These are phyloP conservation scores for Rotaria sp. DNA, from an alignment of 2,888 invertebrate species.

Conservation along the genomic window DNA sequence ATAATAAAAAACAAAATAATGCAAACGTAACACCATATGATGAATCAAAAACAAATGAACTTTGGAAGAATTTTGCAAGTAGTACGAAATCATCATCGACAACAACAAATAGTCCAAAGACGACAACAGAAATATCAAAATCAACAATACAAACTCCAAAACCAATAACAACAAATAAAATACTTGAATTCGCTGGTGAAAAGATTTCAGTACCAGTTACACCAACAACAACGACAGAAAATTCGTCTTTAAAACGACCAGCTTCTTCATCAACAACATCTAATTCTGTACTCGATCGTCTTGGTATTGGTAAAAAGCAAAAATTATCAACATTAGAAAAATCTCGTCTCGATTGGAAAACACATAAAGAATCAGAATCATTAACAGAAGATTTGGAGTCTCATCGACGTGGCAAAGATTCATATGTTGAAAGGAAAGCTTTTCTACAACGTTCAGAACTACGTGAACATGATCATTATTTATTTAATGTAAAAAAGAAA, in stretches of 20 bases:
- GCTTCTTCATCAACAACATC: not conserved
- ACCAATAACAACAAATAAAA: not conserved
- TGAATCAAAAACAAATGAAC: not conserved
- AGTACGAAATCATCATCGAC: not conserved
- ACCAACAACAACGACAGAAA: not conserved
- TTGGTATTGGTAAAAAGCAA: constrained; percentile 3
- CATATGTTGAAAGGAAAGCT: constrained; percentile 11
- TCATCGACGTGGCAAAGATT: constrained; percentile 12
- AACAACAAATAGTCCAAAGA: not conserved
- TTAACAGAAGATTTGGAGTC: not conserved
- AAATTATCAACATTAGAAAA: constrained; percentile 26
- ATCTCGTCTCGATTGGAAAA: not conserved
- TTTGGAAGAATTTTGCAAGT: not conserved
- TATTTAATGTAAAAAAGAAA: not conserved
- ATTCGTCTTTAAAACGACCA: not conserved
- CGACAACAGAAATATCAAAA: not conserved
- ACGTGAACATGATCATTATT: constrained; percentile 1
- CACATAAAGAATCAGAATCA: not conserved
- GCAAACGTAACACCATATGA: not conserved
- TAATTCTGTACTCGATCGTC: not conserved
- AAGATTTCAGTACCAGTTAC: not conserved
- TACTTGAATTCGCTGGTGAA: constrained; percentile 3
- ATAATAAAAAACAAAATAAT: not conserved
- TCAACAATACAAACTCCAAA: not conserved
- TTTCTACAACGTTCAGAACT: not conserved